Evolutionary conservation across 2,888 invertebrate species (phyloP).

Genomic region (Drosophila anomalata): DNA sequence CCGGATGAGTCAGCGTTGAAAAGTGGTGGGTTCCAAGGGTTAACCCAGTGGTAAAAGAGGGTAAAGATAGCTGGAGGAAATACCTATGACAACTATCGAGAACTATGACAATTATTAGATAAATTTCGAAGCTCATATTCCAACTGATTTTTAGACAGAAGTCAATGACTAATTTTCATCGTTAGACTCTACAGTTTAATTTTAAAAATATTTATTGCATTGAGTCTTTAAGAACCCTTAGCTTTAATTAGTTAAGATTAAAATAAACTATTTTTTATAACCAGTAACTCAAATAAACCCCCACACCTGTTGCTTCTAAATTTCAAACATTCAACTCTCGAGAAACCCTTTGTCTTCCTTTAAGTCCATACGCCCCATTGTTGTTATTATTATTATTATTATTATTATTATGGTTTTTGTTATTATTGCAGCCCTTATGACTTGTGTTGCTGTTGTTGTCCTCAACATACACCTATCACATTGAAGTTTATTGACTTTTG

Average conservation of each 20-base stretch:
- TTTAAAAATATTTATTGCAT: neutral
- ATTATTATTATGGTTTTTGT: conserved; percentile 33
- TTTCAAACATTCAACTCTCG: conserved; percentile 2
- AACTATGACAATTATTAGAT: neutral
- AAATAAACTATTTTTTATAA: neutral
- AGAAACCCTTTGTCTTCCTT: conserved; percentile 24
- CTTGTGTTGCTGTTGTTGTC: conserved; percentile 8
- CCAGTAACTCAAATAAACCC: neutral
- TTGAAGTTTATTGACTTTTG: conserved; percentile 75
- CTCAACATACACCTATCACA: conserved; percentile 51
- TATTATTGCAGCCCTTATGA: conserved; percentile 21
- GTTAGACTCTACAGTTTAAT: neutral
- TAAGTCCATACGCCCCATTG: conserved; percentile 28
- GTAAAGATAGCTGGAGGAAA: neutral
- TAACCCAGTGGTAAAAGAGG: neutral
- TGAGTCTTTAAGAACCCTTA: too few species aligned
- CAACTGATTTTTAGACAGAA: too few species aligned
- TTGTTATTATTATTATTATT: conserved; percentile 26
- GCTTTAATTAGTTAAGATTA: neutral
- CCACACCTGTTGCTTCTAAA: conserved; percentile 27
- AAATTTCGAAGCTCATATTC: too few species aligned
- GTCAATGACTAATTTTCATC: too few species aligned
- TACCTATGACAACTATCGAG: conserved; percentile 6
- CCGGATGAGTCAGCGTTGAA: conserved; percentile 45
- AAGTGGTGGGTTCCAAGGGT: conserved; percentile 41